A percentile compares a stretch with the other conserved stretches of the same genome.
phyloP scores from a whole-genome alignment of 2,888 invertebrate species.

The Caenorhabditis sp. region DNA sequence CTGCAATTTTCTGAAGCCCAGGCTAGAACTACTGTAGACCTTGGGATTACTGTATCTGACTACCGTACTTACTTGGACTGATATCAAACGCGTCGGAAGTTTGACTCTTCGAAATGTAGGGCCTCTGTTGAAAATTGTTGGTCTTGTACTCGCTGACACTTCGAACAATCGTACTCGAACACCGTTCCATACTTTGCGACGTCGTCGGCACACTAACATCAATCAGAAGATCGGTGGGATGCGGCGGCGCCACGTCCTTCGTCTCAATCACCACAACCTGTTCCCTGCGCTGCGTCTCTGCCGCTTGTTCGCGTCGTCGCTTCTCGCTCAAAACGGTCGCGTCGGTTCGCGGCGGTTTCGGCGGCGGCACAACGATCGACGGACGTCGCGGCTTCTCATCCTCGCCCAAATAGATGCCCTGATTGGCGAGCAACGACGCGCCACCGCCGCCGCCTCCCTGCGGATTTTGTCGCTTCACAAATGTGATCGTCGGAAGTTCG shows the following conservation, averaged over 20 bases:
- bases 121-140: conserved; percentile 24
- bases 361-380: conserved; percentile 58
- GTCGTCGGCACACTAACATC: conserved; percentile 8
- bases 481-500: conserved; percentile 58
- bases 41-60: too few species aligned
- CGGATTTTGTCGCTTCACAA: conserved; percentile 44
- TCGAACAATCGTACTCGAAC: conserved; percentile 66
- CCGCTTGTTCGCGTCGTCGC: conserved; percentile 16
- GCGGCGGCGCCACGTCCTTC: too few species aligned
- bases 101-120: conserved; percentile 54
- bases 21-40: too few species aligned
- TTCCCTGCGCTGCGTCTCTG: background rate
- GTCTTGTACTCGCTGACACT: conserved; percentile 69
- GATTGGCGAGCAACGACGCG: conserved; percentile 22
- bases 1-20: too few species aligned
- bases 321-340: conserved; percentile 59
- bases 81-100: conserved; percentile 60
- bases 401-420: conserved; percentile 65
- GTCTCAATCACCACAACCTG: background rate
- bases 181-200: conserved; percentile 16
- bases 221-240: conserved; percentile 18
- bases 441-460: background rate
- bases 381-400: conserved; percentile 49
- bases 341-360: conserved; percentile 66
- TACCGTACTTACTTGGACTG: conserved; percentile 55